Evolutionary conservation across 2,113 vertebrate genomes (phyloP).

Genomic region (Brachypteracias leptosomus): DNA sequence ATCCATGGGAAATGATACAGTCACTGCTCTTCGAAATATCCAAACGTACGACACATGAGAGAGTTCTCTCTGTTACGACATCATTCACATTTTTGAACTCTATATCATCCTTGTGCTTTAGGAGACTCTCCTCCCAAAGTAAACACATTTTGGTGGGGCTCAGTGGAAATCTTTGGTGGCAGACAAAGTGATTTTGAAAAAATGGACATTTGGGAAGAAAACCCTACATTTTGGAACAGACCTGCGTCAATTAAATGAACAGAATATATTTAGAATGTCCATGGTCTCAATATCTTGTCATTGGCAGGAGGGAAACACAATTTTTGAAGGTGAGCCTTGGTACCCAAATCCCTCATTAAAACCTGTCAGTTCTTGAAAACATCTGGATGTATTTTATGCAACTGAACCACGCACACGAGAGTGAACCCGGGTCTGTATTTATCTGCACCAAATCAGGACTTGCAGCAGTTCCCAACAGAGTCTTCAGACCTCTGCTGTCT

Average conservation of each 20-base stretch:
- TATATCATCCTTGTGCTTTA: conserved; percentile 16
- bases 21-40: not conserved
- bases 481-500: not conserved
- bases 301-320: not conserved
- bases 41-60: not conserved
- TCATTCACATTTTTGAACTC: conserved; percentile 44
- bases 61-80: conserved; percentile 29
- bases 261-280: not conserved
- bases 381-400: conserved; percentile 16
- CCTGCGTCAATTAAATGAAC: not conserved
- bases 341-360: not conserved
- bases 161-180: not conserved
- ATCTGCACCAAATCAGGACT: not conserved
- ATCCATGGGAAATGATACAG: not conserved
- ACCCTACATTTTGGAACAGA: not conserved
- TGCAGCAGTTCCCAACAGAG: not conserved
- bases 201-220: not conserved
- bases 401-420: rapidly evolving
- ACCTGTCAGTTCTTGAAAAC: not conserved
- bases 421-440: rapidly evolving
- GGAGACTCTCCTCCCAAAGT: conserved; percentile 36
- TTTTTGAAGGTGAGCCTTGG: not conserved
- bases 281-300: not conserved
- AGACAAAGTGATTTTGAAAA: not conserved
- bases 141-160: conserved; percentile 54